Conservation (phyloP, 2,113 vertebrate species). For the Lycaon pictus region DNA sequence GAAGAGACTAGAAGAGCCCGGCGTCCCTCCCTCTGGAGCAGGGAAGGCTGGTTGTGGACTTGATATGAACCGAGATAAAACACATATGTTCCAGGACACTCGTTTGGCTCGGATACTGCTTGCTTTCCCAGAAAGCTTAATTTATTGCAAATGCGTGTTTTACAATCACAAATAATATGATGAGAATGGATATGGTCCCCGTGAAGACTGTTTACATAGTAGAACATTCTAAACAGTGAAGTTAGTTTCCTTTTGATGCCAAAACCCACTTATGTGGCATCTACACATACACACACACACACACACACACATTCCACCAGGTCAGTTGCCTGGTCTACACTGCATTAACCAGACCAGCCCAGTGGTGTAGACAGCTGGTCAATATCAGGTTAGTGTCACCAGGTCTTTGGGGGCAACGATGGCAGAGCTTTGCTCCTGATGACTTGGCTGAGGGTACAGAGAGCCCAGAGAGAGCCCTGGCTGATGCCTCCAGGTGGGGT, state of each 20-base stretch:
- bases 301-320: fast-evolving
- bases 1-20: constrained; percentile 69
- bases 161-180: constrained; percentile 74
- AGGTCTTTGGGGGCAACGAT: not conserved
- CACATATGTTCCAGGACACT: constrained; percentile 75
- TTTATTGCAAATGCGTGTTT: constrained; percentile 81
- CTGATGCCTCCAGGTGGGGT: not conserved
- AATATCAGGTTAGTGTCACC: not conserved
- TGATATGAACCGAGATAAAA: constrained; percentile 83
- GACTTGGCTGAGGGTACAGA: not conserved
- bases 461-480: no score
- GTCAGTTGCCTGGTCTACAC: no score
- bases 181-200: constrained; percentile 79
- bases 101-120: constrained; percentile 76
- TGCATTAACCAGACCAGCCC: not conserved
- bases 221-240: constrained; percentile 69
- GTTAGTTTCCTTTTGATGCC: constrained; percentile 70
- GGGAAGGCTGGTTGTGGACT: not conserved
- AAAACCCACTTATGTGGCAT: constrained; percentile 50
- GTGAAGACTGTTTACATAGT: constrained; percentile 27
- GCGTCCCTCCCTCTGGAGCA: not conserved
- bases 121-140: constrained; percentile 80
- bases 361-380: not conserved
- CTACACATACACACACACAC: not conserved
- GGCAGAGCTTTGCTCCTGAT: not conserved